Percentiles rank a stretch among this genome's conserved stretches.
Evolutionary conservation across 2,888 invertebrate genomes (phyloP).

Genomic region (Iphiclides podalirius): DNA sequence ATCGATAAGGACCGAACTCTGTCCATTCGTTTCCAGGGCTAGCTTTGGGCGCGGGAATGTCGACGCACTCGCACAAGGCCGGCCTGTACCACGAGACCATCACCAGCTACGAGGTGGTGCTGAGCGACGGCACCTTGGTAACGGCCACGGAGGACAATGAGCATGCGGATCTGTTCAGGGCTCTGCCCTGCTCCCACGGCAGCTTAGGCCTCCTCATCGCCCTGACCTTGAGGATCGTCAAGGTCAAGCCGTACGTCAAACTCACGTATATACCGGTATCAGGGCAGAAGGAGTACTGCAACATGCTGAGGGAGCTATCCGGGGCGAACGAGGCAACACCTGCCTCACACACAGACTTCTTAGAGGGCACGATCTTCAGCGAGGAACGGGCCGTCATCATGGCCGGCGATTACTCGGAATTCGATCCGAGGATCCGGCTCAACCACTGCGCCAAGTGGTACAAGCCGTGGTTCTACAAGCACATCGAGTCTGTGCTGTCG

Average conservation of each 20-base stretch:
- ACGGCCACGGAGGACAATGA: conserved; percentile 79
- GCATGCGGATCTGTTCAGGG: conserved; percentile 78
- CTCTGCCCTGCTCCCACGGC: conserved; percentile 84
- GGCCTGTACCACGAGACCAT: conserved; percentile 85
- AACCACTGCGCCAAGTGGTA: conserved; percentile 83
- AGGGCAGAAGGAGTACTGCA: conserved; percentile 82
- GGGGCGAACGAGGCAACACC: conserved; percentile 74
- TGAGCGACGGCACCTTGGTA: conserved; percentile 81
- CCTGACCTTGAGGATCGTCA: conserved; percentile 81
- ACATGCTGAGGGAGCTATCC: conserved; percentile 80
- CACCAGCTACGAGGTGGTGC: conserved; percentile 82
- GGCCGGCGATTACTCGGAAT: conserved; percentile 83
- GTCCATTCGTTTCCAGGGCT: conserved; percentile 73
- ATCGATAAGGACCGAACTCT: no score
- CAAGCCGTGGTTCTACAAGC: conserved; percentile 87
- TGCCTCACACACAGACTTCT: conserved; percentile 77
- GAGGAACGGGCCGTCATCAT: conserved; percentile 83
- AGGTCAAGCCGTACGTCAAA: conserved; percentile 83
- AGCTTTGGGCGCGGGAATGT: conserved; percentile 87
- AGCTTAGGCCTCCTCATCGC: conserved; percentile 84
- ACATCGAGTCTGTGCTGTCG: conserved; percentile 79
- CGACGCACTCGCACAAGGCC: conserved; percentile 85
- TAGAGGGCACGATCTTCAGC: conserved; percentile 84
- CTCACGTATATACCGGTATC: conserved; percentile 82
- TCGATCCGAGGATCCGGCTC: conserved; percentile 67